These are phyloP conservation scores for Turritopsis rubra DNA, from an alignment of 30 jellyfish, hydroid and myxozoan genomes.

Conservation along the genomic window DNA sequence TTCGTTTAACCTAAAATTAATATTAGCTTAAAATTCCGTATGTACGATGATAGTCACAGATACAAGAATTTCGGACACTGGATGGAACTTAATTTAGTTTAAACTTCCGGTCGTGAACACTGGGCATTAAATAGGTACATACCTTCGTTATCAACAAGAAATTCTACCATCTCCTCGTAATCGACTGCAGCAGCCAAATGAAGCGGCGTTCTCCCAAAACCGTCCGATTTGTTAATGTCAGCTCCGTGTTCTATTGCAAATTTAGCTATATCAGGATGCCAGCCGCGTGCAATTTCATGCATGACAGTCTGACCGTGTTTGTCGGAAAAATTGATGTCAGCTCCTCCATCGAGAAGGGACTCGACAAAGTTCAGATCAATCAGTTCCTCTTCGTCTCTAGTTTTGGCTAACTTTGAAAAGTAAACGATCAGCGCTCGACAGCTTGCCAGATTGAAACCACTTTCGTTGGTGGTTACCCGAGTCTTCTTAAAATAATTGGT, in stretches of 20 bases:
- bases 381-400: constrained; percentile 85
- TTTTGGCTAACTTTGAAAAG: constrained; percentile 87
- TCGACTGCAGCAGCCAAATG: constrained; percentile 99
- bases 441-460: constrained; percentile 87
- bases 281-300: constrained; percentile 94
- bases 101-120: too few relatives aligned
- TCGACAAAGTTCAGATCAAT: constrained; percentile 88
- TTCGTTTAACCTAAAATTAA: too few relatives aligned
- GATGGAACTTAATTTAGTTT: too few relatives aligned
- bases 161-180: constrained; percentile 95
- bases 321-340: constrained; percentile 86
- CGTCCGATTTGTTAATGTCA: constrained; percentile 78
- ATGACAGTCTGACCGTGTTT: constrained; percentile 90
- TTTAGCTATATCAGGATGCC: constrained; percentile 98
- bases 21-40: too few relatives aligned
- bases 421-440: constrained; percentile 94
- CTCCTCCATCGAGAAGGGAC: constrained; percentile 89
- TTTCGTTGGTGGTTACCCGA: constrained; percentile 20
- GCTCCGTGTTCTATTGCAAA: constrained; percentile 96
- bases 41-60: too few relatives aligned
- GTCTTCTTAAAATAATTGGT: constrained; percentile 36
- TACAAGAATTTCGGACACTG: too few relatives aligned
- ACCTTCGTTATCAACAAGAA: constrained; percentile 84
- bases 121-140: background rate
- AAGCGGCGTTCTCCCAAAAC: constrained; percentile 76